phyloP scores from a whole-genome alignment of 1,140 invertebrate genomes.

The Rhagoletis zephyria region DNA sequence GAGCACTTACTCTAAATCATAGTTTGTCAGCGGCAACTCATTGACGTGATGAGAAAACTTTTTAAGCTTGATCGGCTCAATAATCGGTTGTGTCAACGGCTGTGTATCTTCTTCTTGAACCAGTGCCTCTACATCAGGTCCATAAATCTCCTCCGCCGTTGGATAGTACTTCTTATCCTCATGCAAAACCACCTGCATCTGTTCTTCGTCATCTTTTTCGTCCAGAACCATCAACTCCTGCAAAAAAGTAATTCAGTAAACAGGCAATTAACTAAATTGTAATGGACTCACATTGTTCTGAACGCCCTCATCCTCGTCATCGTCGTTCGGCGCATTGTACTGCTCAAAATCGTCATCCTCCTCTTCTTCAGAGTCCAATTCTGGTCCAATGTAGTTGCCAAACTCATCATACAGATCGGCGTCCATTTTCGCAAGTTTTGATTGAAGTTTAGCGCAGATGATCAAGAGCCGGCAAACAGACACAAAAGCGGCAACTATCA shows the following conservation, averaged over 20 bases:
- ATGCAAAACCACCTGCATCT: slow-evolving; percentile 92
- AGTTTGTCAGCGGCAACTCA: slow-evolving; percentile 94
- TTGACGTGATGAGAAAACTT: slow-evolving; percentile 95
- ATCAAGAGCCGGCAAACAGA: too few species aligned
- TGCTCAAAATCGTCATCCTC: slow-evolving; percentile 84
- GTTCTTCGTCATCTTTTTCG: slow-evolving; percentile 82
- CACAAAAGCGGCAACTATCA: too few species aligned
- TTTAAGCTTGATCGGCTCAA: slow-evolving; percentile 94
- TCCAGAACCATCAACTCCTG: slow-evolving; percentile 86
- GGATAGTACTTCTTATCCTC: slow-evolving; percentile 99
- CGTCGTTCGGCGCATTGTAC: slow-evolving; percentile 76
- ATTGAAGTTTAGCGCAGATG: too few species aligned
- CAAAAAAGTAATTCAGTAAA: slow-evolving; percentile 56
- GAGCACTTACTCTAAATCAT: slow-evolving; percentile 97
- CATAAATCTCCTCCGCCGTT: slow-evolving; percentile 97
- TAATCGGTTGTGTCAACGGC: slow-evolving; percentile 90
- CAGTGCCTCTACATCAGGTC: slow-evolving; percentile 94
- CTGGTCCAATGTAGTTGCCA: slow-evolving; percentile 99
- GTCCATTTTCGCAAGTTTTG: too few species aligned
- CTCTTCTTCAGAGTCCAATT: slow-evolving; percentile 95
- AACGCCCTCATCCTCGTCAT: slow-evolving; percentile 78
- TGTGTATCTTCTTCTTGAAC: slow-evolving; percentile 99
- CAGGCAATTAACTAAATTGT: background rate
- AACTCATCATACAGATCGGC: slow-evolving; percentile 98
- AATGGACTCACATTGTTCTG: background rate